Percentiles rank a stretch among this genome's conserved stretches.
These are phyloP conservation scores for Drosophila ficusphila DNA, from an alignment of 1,140 invertebrate species.

Conservation along the genomic window DNA sequence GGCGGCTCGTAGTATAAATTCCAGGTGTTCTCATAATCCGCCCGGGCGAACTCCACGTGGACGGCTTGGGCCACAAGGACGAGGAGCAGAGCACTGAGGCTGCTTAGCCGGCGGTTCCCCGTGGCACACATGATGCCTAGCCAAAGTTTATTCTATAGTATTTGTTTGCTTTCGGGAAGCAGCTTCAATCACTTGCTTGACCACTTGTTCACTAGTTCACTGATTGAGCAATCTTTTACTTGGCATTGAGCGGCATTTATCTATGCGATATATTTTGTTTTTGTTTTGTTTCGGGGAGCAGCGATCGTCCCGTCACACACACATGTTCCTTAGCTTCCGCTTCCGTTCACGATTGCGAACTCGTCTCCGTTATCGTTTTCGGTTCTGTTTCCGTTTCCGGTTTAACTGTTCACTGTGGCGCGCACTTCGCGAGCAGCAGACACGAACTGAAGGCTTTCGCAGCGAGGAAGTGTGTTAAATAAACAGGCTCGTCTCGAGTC, in stretches of 20 bases:
- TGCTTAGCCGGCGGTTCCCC: slow-evolving; percentile 35
- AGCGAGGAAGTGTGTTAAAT: slow-evolving; percentile 80
- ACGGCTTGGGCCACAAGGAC: slow-evolving; percentile 59
- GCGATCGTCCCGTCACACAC: slow-evolving; percentile 30
- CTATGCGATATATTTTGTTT: slow-evolving; percentile 2
- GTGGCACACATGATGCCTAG: slow-evolving; percentile 46
- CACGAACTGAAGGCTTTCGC: slow-evolving; percentile 67
- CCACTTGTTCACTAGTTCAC: slow-evolving; percentile 14
- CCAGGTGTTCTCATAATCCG: slow-evolving; percentile 86
- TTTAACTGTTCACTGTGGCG: slow-evolving; percentile 28
- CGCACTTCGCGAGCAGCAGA: slow-evolving; percentile 55
- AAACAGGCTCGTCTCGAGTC: slow-evolving; percentile 52
- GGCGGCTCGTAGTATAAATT: slow-evolving; percentile 87
- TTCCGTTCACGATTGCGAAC: slow-evolving; percentile 13
- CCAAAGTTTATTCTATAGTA: not conserved
- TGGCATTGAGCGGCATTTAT: slow-evolving; percentile 13
- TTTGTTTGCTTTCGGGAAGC: not conserved
- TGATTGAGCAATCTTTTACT: slow-evolving; percentile 27
- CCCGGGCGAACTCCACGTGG: slow-evolving; percentile 77
- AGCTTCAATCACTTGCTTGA: not conserved
- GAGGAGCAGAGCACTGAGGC: slow-evolving; percentile 53
- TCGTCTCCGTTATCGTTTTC: slow-evolving; percentile 3
- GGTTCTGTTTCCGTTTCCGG: slow-evolving; percentile 22
- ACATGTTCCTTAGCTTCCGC: slow-evolving; percentile 11
- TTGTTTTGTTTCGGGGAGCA: not conserved